Evolutionary conservation across 2,113 vertebrate species (phyloP).

Genomic region (Leptobrachium ailaonicum): DNA sequence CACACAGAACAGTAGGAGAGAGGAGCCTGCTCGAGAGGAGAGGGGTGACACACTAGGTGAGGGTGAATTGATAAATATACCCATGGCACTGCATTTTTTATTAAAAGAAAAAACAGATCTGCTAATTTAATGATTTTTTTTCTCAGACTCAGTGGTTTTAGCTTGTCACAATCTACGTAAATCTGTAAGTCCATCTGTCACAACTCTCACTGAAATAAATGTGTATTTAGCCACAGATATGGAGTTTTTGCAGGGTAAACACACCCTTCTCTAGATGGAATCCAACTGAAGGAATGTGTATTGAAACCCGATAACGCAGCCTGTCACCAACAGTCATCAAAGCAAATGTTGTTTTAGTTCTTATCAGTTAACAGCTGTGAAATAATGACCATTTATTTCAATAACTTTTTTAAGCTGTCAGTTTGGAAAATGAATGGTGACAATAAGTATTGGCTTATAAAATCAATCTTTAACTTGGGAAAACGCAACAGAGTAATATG

Average conservation of each 20-base stretch:
- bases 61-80: no score
- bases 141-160: neutral
- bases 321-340: constrained; percentile 20
- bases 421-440: neutral
- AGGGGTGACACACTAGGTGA: no score
- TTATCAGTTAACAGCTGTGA: neutral
- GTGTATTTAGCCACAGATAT: constrained; percentile 6
- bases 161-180: neutral
- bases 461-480: no score
- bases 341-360: constrained; percentile 7
- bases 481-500: no score
- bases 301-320: neutral
- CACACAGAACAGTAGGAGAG: no score
- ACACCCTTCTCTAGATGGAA: neutral
- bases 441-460: no score
- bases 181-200: neutral
- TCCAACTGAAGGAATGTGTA: constrained; percentile 14
- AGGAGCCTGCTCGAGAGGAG: no score
- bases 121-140: neutral
- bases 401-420: neutral
- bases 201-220: constrained; percentile 18
- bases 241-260: constrained; percentile 4
- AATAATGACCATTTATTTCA: constrained; percentile 7
- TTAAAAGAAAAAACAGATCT: no score
- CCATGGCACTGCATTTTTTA: no score